Percentiles rank a stretch among this genome's conserved stretches.
Conservation (phyloP, 2,113 vertebrate genomes). For the Urocynchramus pylzowi region DNA sequence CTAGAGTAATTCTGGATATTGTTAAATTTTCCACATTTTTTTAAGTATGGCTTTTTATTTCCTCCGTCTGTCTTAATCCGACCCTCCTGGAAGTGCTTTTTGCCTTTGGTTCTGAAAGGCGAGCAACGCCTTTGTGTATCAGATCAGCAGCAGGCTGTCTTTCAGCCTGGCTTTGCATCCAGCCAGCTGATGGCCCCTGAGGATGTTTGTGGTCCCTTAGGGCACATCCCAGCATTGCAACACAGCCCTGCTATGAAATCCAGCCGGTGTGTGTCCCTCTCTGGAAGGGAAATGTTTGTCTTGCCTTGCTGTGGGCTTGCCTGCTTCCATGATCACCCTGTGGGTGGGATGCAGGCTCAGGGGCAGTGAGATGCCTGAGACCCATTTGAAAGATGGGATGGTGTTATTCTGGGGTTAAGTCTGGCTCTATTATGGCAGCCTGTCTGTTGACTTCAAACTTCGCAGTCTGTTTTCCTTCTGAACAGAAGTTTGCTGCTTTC, state of each 20-base stretch:
- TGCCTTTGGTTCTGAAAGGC: background rate
- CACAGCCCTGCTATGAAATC: background rate
- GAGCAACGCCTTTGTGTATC: background rate
- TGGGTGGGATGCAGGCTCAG: background rate
- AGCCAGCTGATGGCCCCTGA: background rate
- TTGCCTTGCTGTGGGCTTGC: background rate
- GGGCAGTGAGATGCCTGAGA: background rate
- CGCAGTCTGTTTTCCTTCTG: background rate
- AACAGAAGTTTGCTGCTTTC: background rate
- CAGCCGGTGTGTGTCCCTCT: background rate
- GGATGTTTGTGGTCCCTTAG: background rate
- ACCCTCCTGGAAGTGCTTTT: constrained; percentile 23
- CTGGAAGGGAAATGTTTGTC: accelerated
- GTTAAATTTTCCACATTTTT: constrained; percentile 17
- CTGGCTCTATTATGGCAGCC: accelerated
- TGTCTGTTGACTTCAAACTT: background rate
- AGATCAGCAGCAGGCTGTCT: constrained; percentile 2
- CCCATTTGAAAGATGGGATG: background rate
- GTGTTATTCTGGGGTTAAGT: background rate
- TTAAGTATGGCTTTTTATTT: background rate
- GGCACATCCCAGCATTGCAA: background rate
- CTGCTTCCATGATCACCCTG: accelerated
- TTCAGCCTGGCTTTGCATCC: background rate
- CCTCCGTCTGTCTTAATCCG: background rate
- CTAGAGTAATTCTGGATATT: background rate